These are phyloP conservation scores for Rosalia funebris DNA, from an alignment of 2,888 invertebrate genomes.

Conservation along the genomic window DNA sequence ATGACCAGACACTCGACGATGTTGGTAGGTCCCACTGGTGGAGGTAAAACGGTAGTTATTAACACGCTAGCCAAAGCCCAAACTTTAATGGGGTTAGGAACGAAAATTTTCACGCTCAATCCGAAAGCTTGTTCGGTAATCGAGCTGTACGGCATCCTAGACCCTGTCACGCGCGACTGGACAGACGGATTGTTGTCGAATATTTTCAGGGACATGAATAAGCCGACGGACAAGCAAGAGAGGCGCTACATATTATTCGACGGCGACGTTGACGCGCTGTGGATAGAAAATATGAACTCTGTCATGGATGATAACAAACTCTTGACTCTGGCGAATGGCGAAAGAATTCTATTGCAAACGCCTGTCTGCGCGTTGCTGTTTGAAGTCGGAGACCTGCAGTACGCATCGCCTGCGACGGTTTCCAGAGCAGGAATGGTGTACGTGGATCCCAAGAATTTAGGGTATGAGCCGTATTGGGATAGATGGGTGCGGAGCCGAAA, in stretches of 20 bases:
- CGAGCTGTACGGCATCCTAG: conserved; percentile 88
- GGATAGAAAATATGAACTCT: conserved; percentile 98
- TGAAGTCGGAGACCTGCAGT: conserved; percentile 81
- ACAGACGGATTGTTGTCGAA: conserved; percentile 90
- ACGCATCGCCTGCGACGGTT: conserved; percentile 92
- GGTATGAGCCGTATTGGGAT: conserved; percentile 87
- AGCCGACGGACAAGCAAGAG: conserved; percentile 78
- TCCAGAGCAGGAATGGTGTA: conserved; percentile 93
- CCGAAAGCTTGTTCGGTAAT: conserved; percentile 91
- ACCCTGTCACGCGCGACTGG: conserved; percentile 90
- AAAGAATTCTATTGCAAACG: conserved; percentile 76
- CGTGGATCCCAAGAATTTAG: conserved; percentile 91
- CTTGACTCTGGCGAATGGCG: conserved; percentile 90
- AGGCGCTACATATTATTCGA: conserved; percentile 83
- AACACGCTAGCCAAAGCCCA: conserved; percentile 83
- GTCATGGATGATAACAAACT: conserved; percentile 96
- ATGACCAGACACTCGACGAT: conserved; percentile 93
- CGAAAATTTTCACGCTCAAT: conserved; percentile 84
- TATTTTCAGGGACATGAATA: conserved; percentile 92
- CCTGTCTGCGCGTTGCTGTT: conserved; percentile 82
- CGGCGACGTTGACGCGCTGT: conserved; percentile 92
- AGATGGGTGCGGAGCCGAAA: conserved; percentile 76
- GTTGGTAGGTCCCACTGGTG: conserved; percentile 93
- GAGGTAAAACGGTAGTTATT: conserved; percentile 90
- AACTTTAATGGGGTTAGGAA: conserved; percentile 76